Percentiles rank a stretch among this genome's conserved stretches.
Conservation (phyloP, 2,888 invertebrate genomes). For the Temnothorax ravouxi region DNA sequence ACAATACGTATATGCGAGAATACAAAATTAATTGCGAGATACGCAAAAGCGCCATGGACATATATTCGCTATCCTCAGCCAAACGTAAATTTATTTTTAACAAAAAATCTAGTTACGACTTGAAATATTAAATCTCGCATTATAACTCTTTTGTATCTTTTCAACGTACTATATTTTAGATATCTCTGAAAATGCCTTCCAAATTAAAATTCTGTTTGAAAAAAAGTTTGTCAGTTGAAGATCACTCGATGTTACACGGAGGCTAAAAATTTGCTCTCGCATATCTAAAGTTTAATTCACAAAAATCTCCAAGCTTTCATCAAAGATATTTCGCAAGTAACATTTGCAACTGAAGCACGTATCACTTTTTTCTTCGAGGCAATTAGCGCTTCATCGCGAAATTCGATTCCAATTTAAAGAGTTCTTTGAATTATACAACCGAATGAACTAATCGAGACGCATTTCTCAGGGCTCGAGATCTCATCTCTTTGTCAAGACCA, state of each 20-base stretch:
- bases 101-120: not conserved
- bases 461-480: constrained; percentile 12
- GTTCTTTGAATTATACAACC: not conserved
- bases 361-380: not conserved
- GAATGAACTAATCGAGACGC: constrained; percentile 18
- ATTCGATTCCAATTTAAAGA: not conserved
- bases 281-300: constrained; percentile 3
- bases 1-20: not conserved
- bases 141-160: not conserved
- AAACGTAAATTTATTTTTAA: not conserved
- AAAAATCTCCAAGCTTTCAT: not conserved
- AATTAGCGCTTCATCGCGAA: not conserved
- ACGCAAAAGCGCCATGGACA: not conserved
- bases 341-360: not conserved
- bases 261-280: not conserved
- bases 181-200: not conserved
- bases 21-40: constrained; percentile 1
- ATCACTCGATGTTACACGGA: not conserved
- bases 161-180: not conserved
- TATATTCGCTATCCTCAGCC: not conserved
- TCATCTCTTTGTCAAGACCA: constrained; percentile 8
- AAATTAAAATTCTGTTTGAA: not conserved
- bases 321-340: constrained; percentile 8
- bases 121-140: constrained; percentile 6
- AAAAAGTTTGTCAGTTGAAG: not conserved